Base-by-base conservation (phyloP, 1,140 invertebrate genomes). In the Drosophila tani region DNA sequence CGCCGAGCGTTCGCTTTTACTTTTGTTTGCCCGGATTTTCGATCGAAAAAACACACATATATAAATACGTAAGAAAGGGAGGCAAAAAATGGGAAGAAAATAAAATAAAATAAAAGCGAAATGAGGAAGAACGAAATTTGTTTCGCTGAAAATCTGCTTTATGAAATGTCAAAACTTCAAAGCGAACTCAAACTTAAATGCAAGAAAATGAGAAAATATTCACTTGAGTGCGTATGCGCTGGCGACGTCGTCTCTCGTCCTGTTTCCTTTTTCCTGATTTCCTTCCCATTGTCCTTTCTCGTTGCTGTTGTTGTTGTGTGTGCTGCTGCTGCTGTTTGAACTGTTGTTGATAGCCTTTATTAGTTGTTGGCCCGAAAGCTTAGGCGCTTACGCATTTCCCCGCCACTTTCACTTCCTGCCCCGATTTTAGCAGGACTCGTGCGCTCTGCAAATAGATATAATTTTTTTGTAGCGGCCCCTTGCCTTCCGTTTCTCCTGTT, bases 111-210 rank as follows among this genome's bases (percentile, higher is more conserved):
- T 55, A 70, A 68, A 71, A 40, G 21, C 53, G 53, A 71, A 73
- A 71, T 73, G 45, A 41, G 69, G 49, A 68, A 55, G 55, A 59
- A 77, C 55, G 56, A 73, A 78, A 73, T 78, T 51, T 71, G 40
- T 57, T 57, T 62, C 49, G 40, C 45, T 60, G 74, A 65, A 80
- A 88, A 88, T 90, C 88, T 76, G 88, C 88, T 75, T 91, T 88
- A 85, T 90, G 81, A 91, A 91, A 91, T 91, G 90, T 91, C 90
- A 91, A 91, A 91, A 91, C 90, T 91, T 91, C 90, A 91, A 91
- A 91, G 90, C 80, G 75, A 91, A 78, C 80, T 81, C 81, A 76
- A 41, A 91, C 81, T 79, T 79, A 91, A 88, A 90, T 85, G 83
- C 91, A 92, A 86, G 79, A 85, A 92, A 92, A 92, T 92, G 86